Evolutionary conservation across 2,888 invertebrate genomes (phyloP).

Genomic region (Catocala nupta): DNA sequence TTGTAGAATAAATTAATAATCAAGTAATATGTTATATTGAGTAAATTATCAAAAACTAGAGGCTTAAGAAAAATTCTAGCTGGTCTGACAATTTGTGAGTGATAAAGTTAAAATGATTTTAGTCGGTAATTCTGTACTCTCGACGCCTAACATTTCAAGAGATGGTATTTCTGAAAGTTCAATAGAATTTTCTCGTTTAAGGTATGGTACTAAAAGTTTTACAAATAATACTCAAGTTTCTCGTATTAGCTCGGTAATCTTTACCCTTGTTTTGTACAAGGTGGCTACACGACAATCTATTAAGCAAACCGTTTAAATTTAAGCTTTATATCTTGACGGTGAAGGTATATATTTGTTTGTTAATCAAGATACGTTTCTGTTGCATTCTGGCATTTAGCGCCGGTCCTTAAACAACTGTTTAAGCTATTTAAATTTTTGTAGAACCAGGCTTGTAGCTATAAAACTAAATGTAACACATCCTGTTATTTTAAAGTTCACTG

Average conservation of each 20-base stretch:
- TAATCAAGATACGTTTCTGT: background rate
- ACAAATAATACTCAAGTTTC: background rate
- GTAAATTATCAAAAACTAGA: no score
- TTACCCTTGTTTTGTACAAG: background rate
- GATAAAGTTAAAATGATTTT: no score
- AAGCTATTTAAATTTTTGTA: conserved; percentile 4
- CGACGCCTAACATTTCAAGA: background rate
- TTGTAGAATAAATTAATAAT: no score
- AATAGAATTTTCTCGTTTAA: background rate
- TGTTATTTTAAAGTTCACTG: conserved; percentile 6
- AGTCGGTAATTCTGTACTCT: no score
- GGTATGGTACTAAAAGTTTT: background rate
- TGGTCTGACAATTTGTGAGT: no score
- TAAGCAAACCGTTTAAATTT: background rate
- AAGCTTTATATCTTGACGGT: background rate
- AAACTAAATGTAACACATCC: conserved; percentile 13
- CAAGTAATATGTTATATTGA: no score
- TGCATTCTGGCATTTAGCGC: background rate
- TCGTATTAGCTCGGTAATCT: background rate
- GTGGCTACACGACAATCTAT: background rate
- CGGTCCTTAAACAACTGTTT: background rate
- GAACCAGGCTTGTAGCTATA: background rate
- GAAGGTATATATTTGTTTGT: background rate
- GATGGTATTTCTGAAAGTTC: background rate
- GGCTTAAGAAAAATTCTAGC: no score